Evolutionary conservation across 2,797 vertebrate genomes (phyloP).

Genomic region (Anomalospiza imberbis): DNA sequence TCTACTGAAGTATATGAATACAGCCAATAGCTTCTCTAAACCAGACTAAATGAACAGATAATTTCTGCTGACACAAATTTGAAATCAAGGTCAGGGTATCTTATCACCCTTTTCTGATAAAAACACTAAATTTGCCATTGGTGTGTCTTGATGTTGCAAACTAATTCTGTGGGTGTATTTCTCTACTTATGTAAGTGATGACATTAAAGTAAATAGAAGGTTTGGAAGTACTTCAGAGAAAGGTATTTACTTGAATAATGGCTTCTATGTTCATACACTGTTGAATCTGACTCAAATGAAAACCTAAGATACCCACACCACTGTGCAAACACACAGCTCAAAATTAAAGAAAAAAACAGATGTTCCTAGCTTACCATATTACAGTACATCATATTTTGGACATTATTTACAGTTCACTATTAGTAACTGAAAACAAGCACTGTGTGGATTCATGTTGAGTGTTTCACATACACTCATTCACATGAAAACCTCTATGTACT

Average conservation of each 20-base stretch:
- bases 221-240: neutral
- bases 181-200: neutral
- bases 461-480: neutral
- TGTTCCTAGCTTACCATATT: neutral
- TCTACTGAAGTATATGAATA: neutral
- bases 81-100: neutral
- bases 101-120: neutral
- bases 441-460: rapidly evolving
- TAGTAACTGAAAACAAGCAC: neutral
- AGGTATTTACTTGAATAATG: neutral
- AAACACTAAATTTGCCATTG: neutral
- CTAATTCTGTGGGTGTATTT: neutral
- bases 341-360: neutral
- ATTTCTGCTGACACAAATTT: neutral
- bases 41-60: neutral
- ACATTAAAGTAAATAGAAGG: slow-evolving; percentile 9
- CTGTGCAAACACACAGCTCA: neutral
- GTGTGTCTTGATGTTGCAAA: neutral
- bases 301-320: neutral
- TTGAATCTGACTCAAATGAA: neutral
- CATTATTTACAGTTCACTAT: neutral
- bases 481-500: neutral
- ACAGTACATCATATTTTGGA: neutral
- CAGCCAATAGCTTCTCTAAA: neutral
- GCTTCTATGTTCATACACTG: neutral